Percentiles rank a stretch among this genome's conserved stretches.
Conservation (phyloP, 2,888 invertebrate species). For the Himalopsyche tibetana region DNA sequence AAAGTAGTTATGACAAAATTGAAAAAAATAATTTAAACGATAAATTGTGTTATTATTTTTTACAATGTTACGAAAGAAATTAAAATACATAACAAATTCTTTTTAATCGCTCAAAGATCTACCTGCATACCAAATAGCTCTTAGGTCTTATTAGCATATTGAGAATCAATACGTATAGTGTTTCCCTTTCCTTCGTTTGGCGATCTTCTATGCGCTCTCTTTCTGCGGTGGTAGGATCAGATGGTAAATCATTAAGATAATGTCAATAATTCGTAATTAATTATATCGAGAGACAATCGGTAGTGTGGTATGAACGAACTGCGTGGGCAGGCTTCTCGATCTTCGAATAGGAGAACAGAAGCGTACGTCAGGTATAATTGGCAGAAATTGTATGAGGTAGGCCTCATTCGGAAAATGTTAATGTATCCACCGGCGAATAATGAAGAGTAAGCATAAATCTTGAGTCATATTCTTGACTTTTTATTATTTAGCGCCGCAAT, state of each 20-base stretch:
- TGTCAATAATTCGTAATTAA: slow-evolving; percentile 65
- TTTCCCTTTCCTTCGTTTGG: neutral
- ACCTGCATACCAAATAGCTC: slow-evolving; percentile 42
- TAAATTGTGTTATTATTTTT: neutral
- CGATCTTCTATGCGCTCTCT: neutral
- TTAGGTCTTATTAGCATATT: slow-evolving; percentile 40
- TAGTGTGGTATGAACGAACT: slow-evolving; percentile 45
- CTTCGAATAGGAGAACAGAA: slow-evolving; percentile 48
- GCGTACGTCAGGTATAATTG: slow-evolving; percentile 61
- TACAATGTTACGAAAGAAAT: slow-evolving; percentile 23
- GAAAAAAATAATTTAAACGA: neutral
- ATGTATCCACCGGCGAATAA: slow-evolving; percentile 33
- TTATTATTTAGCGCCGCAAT: slow-evolving; percentile 37
- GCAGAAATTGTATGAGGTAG: slow-evolving; percentile 58
- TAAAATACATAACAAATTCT: slow-evolving; percentile 42
- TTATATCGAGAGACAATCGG: slow-evolving; percentile 57
- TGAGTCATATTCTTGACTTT: slow-evolving; percentile 28
- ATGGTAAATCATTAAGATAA: slow-evolving; percentile 64
- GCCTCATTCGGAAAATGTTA: slow-evolving; percentile 34
- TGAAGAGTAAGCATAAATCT: slow-evolving; percentile 23
- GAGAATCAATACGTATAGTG: slow-evolving; percentile 34
- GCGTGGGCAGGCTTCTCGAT: slow-evolving; percentile 58
- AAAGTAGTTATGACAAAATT: neutral
- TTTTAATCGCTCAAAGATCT: slow-evolving; percentile 5
- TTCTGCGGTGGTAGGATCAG: slow-evolving; percentile 43